Evolutionary conservation across 2,113 vertebrate species (phyloP).

Genomic region (Rattus norvegicus): DNA sequence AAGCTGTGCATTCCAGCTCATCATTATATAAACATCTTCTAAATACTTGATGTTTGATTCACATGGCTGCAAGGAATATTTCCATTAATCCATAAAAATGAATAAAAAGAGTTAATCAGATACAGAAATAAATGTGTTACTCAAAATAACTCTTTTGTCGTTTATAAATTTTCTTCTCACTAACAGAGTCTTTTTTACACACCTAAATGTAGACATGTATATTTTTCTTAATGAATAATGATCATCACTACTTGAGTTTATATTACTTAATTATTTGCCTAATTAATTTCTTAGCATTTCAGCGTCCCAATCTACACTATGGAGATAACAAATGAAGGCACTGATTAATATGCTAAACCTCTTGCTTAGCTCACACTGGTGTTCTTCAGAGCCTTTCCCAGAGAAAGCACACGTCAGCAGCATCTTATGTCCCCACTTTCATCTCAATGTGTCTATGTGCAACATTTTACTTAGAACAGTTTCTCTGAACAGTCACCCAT

Average conservation of each 20-base stretch:
- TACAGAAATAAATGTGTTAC: background rate
- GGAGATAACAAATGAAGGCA: background rate
- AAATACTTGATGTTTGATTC: slow-evolving; percentile 21
- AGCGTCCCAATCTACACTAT: background rate
- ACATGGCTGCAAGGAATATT: background rate
- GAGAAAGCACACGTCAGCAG: rapidly evolving
- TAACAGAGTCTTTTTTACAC: background rate
- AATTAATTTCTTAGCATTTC: background rate
- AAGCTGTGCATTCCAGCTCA: background rate
- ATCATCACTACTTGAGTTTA: background rate
- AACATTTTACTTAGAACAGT: background rate
- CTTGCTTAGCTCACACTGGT: background rate
- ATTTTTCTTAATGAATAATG: background rate
- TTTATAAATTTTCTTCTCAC: background rate
- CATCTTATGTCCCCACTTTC: background rate
- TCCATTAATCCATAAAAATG: slow-evolving; percentile 18
- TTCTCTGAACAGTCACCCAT: background rate
- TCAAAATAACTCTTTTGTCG: background rate
- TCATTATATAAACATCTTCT: slow-evolving; percentile 26
- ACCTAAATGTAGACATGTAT: background rate
- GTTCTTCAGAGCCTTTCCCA: background rate
- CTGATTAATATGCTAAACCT: background rate
- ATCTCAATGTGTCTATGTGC: background rate
- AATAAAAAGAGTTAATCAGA: background rate
- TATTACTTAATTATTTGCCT: background rate